Evolutionary conservation across 2,797 vertebrate genomes (phyloP), one percentile per base, ranked within the genome.

Genomic region (Sphenopsis melanotis): DNA sequence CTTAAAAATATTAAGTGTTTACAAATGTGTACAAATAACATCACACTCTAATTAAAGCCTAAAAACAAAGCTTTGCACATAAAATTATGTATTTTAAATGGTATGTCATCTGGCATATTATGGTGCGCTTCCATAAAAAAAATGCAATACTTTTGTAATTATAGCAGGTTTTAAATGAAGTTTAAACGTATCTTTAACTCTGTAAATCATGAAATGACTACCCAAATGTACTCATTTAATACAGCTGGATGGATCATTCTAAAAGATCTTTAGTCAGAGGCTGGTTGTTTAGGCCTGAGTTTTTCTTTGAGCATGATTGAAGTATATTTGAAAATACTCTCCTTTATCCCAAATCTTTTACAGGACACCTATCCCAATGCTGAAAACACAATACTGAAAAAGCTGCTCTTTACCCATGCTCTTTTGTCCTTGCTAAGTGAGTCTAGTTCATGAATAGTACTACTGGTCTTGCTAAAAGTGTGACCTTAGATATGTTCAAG

Each of bases 401-500:
- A 83, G 71, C 83, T 90, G 63, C 71, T 90, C 59, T 95, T 89
- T 64, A 15, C 11, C 68, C 56, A 26, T 71, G 56, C 7, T 84
- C 46, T 90, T 91, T 93, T 96, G 78, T 94, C 86, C 88, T 94
- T 93, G 93, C 71, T 80, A 86, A 94, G 85, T 39, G 83, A 92
- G 47, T 94, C 55, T 82, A 47, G 66, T 76, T 87, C 89, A 77
- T 68, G 83, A 94, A 83, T 60, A 92, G 55, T 82, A 34, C 50
- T 57, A 30, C 77, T 72, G 78, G 89, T 92, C 87, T 83, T 91
- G 75, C 63, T 85, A 60, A 77, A 94, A 93, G 44, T 56, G 56
- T 95, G 95, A 93, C 96, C 94, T 94, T 80, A 93, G 89, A 92
- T 90, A 89, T 59, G 47, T 89, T 95, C 70, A 68, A 87, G 60